A percentile compares a stretch with the other conserved stretches of the same genome.
Evolutionary conservation across 2,113 vertebrate genomes (phyloP).

Genomic region (Struthidea cinerea): DNA sequence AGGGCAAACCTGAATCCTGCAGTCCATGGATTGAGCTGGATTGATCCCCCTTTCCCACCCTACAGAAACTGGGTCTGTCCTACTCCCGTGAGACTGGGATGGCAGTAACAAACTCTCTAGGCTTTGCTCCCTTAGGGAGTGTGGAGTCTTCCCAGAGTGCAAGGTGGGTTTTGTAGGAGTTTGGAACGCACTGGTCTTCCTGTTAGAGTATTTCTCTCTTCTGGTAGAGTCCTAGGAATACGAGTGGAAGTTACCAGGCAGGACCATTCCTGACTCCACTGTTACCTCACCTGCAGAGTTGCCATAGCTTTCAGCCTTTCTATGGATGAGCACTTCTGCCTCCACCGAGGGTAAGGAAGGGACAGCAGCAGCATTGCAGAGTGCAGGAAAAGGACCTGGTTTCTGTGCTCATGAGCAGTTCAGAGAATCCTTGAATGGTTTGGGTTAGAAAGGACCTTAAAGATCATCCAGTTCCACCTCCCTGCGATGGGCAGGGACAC

Average conservation of each 20-base stretch:
- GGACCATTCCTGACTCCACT: background rate
- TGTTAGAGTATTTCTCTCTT: background rate
- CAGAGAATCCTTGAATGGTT: background rate
- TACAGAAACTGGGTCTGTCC: background rate
- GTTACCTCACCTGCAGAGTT: background rate
- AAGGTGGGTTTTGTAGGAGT: background rate
- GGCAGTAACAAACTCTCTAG: background rate
- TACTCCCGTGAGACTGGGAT: background rate
- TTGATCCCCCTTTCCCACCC: background rate
- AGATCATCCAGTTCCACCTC: background rate
- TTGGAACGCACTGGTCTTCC: background rate
- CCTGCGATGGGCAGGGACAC: background rate
- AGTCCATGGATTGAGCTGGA: background rate
- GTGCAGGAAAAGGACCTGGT: background rate
- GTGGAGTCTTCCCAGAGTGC: background rate
- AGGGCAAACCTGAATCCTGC: background rate
- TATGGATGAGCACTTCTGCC: background rate
- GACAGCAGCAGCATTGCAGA: background rate
- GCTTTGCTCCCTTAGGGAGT: background rate
- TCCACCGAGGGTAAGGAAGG: rapidly evolving
- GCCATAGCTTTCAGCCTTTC: background rate
- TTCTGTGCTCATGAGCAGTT: background rate
- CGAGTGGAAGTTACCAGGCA: background rate
- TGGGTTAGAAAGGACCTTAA: background rate
- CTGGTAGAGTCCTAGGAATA: background rate